Evolutionary conservation across 2,797 vertebrate genomes (phyloP), one percentile per base, ranked within the genome.

Genomic region (Presbytis comata): DNA sequence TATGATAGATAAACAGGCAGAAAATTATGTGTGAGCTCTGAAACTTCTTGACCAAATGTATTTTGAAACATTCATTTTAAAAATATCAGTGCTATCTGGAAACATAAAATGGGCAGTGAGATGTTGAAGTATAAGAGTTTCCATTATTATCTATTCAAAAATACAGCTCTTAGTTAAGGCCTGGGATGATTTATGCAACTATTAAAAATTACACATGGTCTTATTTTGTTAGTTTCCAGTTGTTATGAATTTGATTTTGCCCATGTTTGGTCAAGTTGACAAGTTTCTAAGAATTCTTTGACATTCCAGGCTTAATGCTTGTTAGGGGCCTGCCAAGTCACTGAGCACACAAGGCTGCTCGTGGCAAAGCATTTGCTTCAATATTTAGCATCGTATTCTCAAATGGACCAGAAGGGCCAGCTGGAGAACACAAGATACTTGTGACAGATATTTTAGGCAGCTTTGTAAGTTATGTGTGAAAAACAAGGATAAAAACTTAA

Each of bases 261-360:
- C 98, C 96, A 96, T 88, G 8, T 98, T 98, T 98, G 98, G 97
- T 98, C 96, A 98, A 97, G 95, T 70, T 92, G 80, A 93, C 83
- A 97, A 97, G 85, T 97, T 98, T 97, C 96, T 98, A 97, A 98
- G 97, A 97, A 96, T 98, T 98, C 94, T 96, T 98, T 1, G 55
- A 92, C 96, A 95, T 98, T 98, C 97, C 89, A 96, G 88, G 87
- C 86, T 84, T 95, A 93, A 96, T 97, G 93, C 97, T 97, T 98
- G 78, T 70, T 67, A 88, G 55, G 53, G 53, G 50, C 81, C 64
- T 98, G 97, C 96, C 98, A 97, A 97, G 59, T 72, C 70, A 39
- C 94, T 94, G 76, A 97, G 36, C 92, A 88, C 67, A 95, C 64
- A 64, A 94, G 86, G 44, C 93, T 48, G 79, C 70, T 97, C 64